Evolutionary conservation across 2,888 invertebrate species (phyloP), one percentile per base, ranked within the genome.

Genomic region (Dicycla oo): DNA sequence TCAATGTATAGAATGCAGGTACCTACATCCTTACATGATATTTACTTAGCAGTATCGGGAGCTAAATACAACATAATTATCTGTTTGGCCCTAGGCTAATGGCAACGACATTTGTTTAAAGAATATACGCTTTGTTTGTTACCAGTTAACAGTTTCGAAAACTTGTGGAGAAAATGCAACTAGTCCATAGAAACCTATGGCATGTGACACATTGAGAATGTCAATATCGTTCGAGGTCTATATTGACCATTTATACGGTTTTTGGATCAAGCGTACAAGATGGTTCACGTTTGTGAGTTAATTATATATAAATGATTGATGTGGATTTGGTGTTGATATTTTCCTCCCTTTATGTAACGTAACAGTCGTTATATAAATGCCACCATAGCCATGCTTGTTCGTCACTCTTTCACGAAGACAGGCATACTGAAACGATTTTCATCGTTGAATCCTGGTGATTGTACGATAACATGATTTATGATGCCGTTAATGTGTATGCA

Each of bases 181-280:
- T 62, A 64, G 60, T 51, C 18, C 51, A 47, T 75, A 78, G 81
- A 78, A 81, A 78, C 76, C 61, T 38, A 43, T 53, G n/a, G 26
- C 47, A 26, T 53, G 61, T 57, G 47, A 38, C 67, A 62, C 81
- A 7, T 69, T 43, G 23, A 54, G 81, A 81, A 78, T 81, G 69
- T 40, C 30, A 81, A 78, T 75, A 56, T 38, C 40, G 13, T 47
- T 34, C 26, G 34, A 47, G 15, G 5, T 49, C 38, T 57, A 11
- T 45, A 61, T 15, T 66, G 26, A 47, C 38, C n/a, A 40, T 40
- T 40, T 45, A 6, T 13, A 40, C 51, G 0, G 23, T 53, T 61
- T 20, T 67, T 43, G n/a, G n/a, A 26, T 26, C 26, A 53, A 26
- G 18, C 8, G 26, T 18, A 26, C 18, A 53, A 53, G 18, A 26